phyloP scores from a whole-genome alignment of 2,797 vertebrate species.

The Euthynnus affinis region DNA sequence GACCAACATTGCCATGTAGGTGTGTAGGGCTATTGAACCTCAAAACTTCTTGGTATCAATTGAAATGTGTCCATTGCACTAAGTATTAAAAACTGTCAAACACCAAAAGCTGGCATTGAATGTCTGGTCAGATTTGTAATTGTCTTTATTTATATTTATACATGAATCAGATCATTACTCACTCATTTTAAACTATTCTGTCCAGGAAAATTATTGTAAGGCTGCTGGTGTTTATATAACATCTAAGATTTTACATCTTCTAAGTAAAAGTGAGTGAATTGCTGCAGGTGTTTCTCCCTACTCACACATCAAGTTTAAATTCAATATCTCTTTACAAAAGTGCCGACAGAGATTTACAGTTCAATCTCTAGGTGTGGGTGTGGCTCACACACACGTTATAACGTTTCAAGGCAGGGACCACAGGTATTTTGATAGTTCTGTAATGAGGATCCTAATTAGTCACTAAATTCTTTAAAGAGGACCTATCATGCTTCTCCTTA shows the following conservation, averaged over 20 bases:
- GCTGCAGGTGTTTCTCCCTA: constrained; percentile 1
- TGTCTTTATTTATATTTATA: not conserved
- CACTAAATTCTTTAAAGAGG: constrained; percentile 63
- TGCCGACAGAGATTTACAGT: constrained; percentile 27
- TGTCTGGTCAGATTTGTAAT: not conserved
- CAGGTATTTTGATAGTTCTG: constrained; percentile 58
- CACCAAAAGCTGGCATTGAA: not conserved
- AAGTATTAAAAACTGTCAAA: not conserved
- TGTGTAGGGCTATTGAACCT: not conserved
- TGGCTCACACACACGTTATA: constrained; percentile 45
- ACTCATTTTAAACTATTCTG: not conserved
- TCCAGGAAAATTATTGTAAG: not conserved
- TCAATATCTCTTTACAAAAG: constrained; percentile 26
- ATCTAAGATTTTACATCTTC: not conserved
- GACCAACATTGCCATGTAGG: not conserved
- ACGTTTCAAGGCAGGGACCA: constrained; percentile 49
- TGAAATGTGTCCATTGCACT: too few relatives aligned
- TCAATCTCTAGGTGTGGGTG: constrained; percentile 24
- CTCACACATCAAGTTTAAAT: not conserved
- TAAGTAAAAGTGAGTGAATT: constrained; percentile 4
- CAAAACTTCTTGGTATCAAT: not conserved
- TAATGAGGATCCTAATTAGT: constrained; percentile 73
- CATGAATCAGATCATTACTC: not conserved
- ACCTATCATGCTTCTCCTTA: too few relatives aligned
- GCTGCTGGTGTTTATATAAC: not conserved